These are phyloP conservation scores for Catostylus mosaicus DNA, from an alignment of 30 jellyfish, hydroid and myxozoan genomes.

Conservation along the genomic window DNA sequence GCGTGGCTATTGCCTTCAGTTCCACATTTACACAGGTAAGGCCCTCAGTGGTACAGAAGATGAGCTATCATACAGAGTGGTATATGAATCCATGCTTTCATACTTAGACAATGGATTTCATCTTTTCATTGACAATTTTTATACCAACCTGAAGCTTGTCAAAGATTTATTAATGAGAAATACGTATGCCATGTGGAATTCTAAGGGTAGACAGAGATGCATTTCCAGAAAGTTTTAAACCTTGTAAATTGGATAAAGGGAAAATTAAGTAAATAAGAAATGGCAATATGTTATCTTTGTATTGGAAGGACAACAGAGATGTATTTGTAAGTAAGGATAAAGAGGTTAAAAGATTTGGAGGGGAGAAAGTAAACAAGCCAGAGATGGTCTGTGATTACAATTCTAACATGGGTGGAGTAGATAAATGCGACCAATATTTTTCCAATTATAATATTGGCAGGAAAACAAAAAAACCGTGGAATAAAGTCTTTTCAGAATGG, in stretches of 20 bases:
- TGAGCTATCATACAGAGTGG: conserved; percentile 63
- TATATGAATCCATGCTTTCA: conserved; percentile 35
- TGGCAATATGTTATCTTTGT: conserved; percentile 30
- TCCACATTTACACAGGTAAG: conserved; percentile 52
- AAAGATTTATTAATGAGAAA: conserved; percentile 44
- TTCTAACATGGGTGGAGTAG: conserved; percentile 21
- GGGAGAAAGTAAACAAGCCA: conserved; percentile 1
- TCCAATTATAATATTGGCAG: conserved; percentile 6
- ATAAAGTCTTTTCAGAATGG: conserved; percentile 39
- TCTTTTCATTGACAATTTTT: conserved; percentile 47
- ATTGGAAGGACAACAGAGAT: conserved; percentile 45
- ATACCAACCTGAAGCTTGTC: conserved; percentile 13
- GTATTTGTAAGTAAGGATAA: conserved; percentile 3
- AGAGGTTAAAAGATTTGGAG: not conserved
- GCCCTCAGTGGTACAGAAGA: conserved; percentile 19
- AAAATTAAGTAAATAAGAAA: conserved; percentile 1
- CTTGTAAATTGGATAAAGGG: conserved; percentile 15
- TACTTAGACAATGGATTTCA: conserved; percentile 60
- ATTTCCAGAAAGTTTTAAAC: conserved; percentile 31
- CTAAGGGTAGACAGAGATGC: conserved; percentile 36
- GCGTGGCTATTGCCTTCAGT: conserved; percentile 45
- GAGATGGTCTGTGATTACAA: conserved; percentile 3
- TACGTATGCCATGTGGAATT: conserved; percentile 48
- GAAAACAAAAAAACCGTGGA: conserved; percentile 52
- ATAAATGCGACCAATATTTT: conserved; percentile 11